phyloP scores from a whole-genome alignment of 1,140 invertebrate species.

The Lucilia sericata region DNA sequence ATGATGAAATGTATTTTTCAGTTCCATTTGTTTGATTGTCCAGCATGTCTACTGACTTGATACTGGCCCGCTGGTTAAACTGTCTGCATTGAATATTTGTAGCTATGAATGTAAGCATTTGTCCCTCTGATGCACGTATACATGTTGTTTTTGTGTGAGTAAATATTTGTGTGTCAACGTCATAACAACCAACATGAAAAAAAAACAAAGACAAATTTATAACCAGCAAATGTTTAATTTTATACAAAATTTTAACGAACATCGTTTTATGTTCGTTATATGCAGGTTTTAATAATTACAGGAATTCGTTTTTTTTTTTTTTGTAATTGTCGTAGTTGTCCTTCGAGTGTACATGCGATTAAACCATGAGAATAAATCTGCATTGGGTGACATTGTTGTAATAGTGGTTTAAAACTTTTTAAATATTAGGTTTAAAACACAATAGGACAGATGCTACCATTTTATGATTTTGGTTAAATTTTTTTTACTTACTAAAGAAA shows the following conservation, averaged over 20 bases:
- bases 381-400: too few relatives aligned
- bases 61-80: neutral
- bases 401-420: neutral
- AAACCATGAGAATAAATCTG: too few relatives aligned
- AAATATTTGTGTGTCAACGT: slow-evolving; percentile 8
- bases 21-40: neutral
- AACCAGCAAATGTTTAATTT: neutral
- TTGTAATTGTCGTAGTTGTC: too few relatives aligned
- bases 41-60: neutral
- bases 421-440: too few relatives aligned
- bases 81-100: neutral
- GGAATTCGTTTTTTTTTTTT: neutral
- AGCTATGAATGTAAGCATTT: neutral
- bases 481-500: too few relatives aligned
- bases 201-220: neutral
- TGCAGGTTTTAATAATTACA: neutral
- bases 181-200: neutral
- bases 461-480: too few relatives aligned
- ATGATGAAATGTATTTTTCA: slow-evolving; percentile 4
- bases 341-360: too few relatives aligned
- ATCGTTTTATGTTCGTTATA: neutral
- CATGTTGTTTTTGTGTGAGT: neutral
- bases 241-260: slow-evolving; percentile 15
- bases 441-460: too few relatives aligned
- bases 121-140: neutral